Base-by-base conservation (phyloP, 30 jellyfish, hydroid and myxozoan species). In the Hydractinia symbiolongicarpus region DNA sequence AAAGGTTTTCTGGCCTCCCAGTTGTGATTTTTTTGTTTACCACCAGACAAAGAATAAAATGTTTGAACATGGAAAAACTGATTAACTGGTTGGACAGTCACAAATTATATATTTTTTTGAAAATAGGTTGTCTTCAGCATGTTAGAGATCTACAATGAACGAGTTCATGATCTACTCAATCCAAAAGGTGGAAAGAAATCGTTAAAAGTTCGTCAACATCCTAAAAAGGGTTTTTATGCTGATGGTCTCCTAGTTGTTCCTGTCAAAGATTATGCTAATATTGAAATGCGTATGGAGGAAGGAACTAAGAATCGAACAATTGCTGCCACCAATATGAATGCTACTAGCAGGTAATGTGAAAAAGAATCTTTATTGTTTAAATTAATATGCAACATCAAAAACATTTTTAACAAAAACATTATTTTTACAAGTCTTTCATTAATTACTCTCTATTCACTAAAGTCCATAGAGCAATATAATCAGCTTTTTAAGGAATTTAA, bases 71-170 rank as follows among this genome's bases (percentile, higher is more conserved):
- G 44, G 44, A 30, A 30, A 30, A 30, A 30, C 44, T 30, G 44
- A 30, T 30, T 30, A 30, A 30, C 2, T 30, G 44, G 44, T 30
- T 30, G 44, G 44, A 58, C 69, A 11, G 16, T 11, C 15, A 58
- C 69, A 13, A 58, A 58, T 11, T 58, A 58, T 58, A 58, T 13
- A 58, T 58, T 58, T 58, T 58, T 11, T 58, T 58, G 17, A 58
- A 58, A 16, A 58, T 14, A 89, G 96, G 96, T 89, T 15, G 79
- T 77, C 44, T 84, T 84, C 83, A 89, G 96, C 69, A 89, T 89
- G 96, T 84, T 89, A 14, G 96, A 89, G 81, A 89, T 89, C n/a
- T 89, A 89, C 92, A 89, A 84, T 67, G 96, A 89, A 75, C 79
- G 84, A 54, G 96, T 89, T 9, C 77, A 93, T 66, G 96, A 89